Base-by-base conservation (phyloP, 2,888 invertebrate genomes). In the Lypha dubia region DNA sequence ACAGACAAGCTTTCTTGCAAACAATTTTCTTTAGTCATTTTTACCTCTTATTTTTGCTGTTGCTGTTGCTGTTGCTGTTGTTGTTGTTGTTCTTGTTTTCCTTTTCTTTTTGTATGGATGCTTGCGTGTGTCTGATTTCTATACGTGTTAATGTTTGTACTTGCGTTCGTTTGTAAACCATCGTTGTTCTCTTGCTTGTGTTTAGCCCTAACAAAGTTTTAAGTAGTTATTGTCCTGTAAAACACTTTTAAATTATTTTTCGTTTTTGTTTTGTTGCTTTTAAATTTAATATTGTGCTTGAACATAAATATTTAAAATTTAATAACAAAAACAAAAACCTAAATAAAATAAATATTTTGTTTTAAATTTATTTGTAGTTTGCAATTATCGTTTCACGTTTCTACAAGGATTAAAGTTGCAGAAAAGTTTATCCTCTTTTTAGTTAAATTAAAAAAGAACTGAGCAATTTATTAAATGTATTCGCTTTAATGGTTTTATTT, bases 211-310 rank as follows among this genome's bases (percentile, higher is more conserved):
- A 75, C 73, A 77, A 84, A 84, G 74, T 84, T 84, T 79, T 84
- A 84, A 84, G 84, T 84, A 77, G 63, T 75, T 84, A 84, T 84
- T 81, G 81, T 84, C 81, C 74, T 74, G 81, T 84, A 84, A 84
- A 84, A 65, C 77, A 84, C 51, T 84, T 81, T 63, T 32, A 46
- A 84, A 81, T 84, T 68, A 49, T 73, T 51, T 62, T 73, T 60
- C 56, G 38, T 58, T 3, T 38, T 51, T 20, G 9, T 35, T 35
- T 58, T 3, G 28, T 51, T 20, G 9, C 46, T 35, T 63, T 65
- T 60, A 53, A 62, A 74, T 74, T 28, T 56, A 24, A 49, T 53
- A 62, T 49, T 68, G 22, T 46, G 8, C 22, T 41, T 76, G 9
- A 58, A 76, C 22, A 76, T 82, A 41, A 70, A 82, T 76, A 82